phyloP scores from a whole-genome alignment of 2,797 vertebrate genomes.

The Loris lydekkerianus region DNA sequence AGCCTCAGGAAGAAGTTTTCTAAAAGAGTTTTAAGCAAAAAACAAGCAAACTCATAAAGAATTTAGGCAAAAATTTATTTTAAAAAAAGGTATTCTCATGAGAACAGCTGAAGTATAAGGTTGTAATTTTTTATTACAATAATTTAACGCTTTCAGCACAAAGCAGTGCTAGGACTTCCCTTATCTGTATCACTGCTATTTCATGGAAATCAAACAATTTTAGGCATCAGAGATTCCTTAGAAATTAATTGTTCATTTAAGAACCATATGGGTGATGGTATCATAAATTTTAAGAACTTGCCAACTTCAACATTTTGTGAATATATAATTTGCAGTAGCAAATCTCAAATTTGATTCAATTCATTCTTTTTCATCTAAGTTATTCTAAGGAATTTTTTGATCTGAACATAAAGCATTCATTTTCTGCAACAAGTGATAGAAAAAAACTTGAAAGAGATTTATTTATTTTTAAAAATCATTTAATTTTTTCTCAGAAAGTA shows the following conservation, averaged over 20 bases:
- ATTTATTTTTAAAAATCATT: neutral
- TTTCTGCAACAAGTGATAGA: conserved; percentile 22
- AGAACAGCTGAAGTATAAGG: conserved; percentile 15
- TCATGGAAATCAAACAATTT: conserved; percentile 18
- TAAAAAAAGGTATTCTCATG: conserved; percentile 20
- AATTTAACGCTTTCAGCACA: neutral
- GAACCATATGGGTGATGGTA: neutral
- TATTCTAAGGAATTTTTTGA: neutral
- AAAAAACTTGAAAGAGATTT: conserved; percentile 21
- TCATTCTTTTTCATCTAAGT: neutral
- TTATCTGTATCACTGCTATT: neutral
- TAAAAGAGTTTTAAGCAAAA: neutral
- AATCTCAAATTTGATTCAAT: neutral
- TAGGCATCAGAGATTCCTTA: neutral
- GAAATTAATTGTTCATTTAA: neutral
- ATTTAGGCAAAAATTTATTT: conserved; percentile 39
- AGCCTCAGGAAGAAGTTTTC: conserved; percentile 29
- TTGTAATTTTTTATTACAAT: neutral
- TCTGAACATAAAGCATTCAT: conserved; percentile 23
- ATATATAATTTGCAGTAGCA: neutral
- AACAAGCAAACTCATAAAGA: neutral
- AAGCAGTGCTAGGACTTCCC: neutral
- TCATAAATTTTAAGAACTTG: neutral
- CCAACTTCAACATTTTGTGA: neutral
- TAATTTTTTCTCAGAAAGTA: conserved; percentile 50